Base-by-base conservation (phyloP, 2,113 vertebrate species). In the Leiothrix lutea region DNA sequence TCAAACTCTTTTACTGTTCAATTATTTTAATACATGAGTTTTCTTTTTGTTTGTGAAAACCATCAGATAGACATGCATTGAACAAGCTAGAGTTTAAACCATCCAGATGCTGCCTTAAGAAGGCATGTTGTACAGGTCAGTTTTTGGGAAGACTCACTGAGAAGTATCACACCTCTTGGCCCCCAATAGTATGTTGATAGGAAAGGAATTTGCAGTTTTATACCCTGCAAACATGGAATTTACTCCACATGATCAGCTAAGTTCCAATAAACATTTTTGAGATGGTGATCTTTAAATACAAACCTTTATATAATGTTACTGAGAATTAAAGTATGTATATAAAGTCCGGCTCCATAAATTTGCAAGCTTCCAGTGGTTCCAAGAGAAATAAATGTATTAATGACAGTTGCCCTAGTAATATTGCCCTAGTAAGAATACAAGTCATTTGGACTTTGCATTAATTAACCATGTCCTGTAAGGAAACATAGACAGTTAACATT, bases 51-150 rank as follows among this genome's bases (percentile, higher is more conserved):
- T 74, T 61, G 15, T 50, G 23, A 22, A 79, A 58, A 12, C 7
- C 36, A 24, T 56, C 36, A 64, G 35, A 22, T 12, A 48, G 9
- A 6, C 7, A 28, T 11, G 65, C 11, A 21, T 31, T 47, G 40
- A 86, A 48, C 21, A 73, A 88, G 12, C 3, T 33, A 15, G 24
- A 65, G 16, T 69, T 66, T 44, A 60, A 56, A 28, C 26, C 36
- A 54, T n/a, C 14, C 6, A 33, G n/a, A 28, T 53, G 23, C 4
- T 62, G 18, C n/a, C 54, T 86, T 79, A 60, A 53, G 28, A 77
- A 48, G 2, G 2, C 4, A 22, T 0, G 0, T 36, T 70, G 33
- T 26, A 51, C 36, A 48, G 8, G 13, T 71, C 19, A 54, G 15
- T 15, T 53, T 83, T 57, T 14, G 33, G 57, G 18, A 83, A 80